Base-by-base conservation (phyloP, 2,888 invertebrate genomes). In the Orthosia gothica region DNA sequence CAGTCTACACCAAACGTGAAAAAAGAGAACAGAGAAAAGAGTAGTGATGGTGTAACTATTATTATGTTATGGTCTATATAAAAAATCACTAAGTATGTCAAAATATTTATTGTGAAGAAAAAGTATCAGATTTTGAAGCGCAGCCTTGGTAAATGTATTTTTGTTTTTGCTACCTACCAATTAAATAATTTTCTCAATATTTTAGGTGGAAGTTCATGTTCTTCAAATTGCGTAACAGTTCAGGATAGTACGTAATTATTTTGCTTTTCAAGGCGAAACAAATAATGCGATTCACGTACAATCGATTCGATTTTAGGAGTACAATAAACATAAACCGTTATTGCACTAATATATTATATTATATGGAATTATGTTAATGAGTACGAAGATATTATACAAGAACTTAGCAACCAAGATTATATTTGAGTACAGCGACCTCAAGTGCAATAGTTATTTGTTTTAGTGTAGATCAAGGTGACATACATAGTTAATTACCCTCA, bases 401-500 rank as follows among this genome's bases (percentile, higher is more conserved):
- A 2, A 57, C 18, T 12, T 18, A 20, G 20, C 13, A 54, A n/a
- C n/a, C n/a, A 11, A n/a, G 5, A 59, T 32, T n/a, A 32, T 40
- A 13, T 59, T 32, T 40, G 2, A 59, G n/a, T 40, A 13, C n/a
- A 58, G 58, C 12, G 9, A 12, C 18, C 26, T 32, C 23, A 23
- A 55, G 15, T 23, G 3, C 15, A 7, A 55, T 23, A 32, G 18
- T 11, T 32, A 32, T 40, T 13, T 3, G 16, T 18, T 50, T 12
- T 18, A 32, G 11, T 58, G n/a, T 13, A 58, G 0, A 72, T 23
- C 32, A 3, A 72, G 13, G 20, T 49, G 23, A 59, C 32, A 40
- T 11, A 45, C 20, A 32, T 52, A 52, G 2, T 16, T 45, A 78
- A 74, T 77, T 16, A 77, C 55, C 68, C n/a, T 9, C 20, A 74